Conservation (phyloP, 1,140 invertebrate species). For the Plectrocnemia conspersa region DNA sequence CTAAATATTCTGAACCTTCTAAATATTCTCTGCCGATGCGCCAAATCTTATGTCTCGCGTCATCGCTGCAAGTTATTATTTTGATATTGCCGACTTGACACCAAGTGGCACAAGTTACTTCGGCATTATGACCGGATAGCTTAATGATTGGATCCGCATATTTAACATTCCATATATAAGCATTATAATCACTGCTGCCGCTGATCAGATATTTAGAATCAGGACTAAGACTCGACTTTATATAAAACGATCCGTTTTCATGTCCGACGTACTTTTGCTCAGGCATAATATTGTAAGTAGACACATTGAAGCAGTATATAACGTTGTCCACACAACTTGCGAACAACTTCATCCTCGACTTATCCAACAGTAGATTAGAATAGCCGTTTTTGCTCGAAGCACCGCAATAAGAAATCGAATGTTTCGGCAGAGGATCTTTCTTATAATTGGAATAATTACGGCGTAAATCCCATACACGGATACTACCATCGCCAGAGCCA, state of each 20-base stretch:
- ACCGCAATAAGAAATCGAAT: conserved; percentile 66
- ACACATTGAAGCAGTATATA: conserved; percentile 80
- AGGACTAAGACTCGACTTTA: conserved; percentile 73
- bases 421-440: conserved; percentile 65
- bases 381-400: conserved; percentile 67
- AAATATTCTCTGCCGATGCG: conserved; percentile 56
- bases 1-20: conserved; percentile 46
- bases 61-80: conserved; percentile 77
- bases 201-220: conserved; percentile 75
- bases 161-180: conserved; percentile 77
- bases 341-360: conserved; percentile 64
- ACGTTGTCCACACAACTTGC: conserved; percentile 81
- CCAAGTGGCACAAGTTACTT: conserved; percentile 84
- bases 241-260: conserved; percentile 73
- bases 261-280: conserved; percentile 62
- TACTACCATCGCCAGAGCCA: conserved; percentile 74
- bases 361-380: conserved; percentile 72
- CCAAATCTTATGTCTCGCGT: conserved; percentile 73
- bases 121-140: conserved; percentile 69
- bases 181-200: conserved; percentile 77
- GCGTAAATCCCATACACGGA: conserved; percentile 84
- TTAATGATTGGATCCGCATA: conserved; percentile 60
- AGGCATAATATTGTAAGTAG: conserved; percentile 63
- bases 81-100: conserved; percentile 51
- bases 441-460: conserved; percentile 71